A percentile compares a stretch with the other conserved stretches of the same genome.
These are phyloP conservation scores for Grus americana DNA, from an alignment of 2,113 vertebrate species.

Conservation along the genomic window DNA sequence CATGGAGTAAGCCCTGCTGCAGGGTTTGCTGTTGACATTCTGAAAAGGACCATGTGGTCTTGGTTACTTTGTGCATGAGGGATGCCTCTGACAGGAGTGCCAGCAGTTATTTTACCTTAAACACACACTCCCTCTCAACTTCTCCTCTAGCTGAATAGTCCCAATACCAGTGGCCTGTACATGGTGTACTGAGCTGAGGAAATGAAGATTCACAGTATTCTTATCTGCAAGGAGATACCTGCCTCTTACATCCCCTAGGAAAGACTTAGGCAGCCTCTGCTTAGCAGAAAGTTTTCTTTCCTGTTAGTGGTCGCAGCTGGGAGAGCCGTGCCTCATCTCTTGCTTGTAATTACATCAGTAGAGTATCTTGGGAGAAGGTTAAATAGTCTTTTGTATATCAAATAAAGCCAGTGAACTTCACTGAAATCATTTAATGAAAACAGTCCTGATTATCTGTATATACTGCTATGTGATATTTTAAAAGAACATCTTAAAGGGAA, in stretches of 20 bases:
- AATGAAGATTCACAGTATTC: not conserved
- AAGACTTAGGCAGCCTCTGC: not conserved
- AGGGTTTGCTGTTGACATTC: not conserved
- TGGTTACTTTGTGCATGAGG: not conserved
- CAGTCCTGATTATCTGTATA: conserved; percentile 60
- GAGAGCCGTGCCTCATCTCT: conserved; percentile 21
- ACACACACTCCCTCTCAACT: not conserved
- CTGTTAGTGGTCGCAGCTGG: not conserved
- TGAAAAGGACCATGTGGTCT: not conserved
- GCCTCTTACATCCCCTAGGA: not conserved
- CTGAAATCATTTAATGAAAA: conserved; percentile 64
- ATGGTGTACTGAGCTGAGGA: not conserved
- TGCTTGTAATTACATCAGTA: conserved; percentile 59
- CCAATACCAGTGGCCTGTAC: not conserved
- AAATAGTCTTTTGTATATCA: conserved; percentile 70
- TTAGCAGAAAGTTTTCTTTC: conserved; percentile 15
- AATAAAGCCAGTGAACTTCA: conserved; percentile 59
- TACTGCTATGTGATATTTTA: conserved; percentile 45
- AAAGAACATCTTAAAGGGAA: conserved; percentile 61
- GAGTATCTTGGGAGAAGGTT: conserved; percentile 61
- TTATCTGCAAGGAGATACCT: not conserved
- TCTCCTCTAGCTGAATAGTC: not conserved
- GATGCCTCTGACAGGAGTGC: not conserved
- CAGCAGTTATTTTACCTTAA: not conserved
- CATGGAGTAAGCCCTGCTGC: not conserved